phyloP scores from a whole-genome alignment of 2,797 vertebrate species.

The Cyprinella venusta region DNA sequence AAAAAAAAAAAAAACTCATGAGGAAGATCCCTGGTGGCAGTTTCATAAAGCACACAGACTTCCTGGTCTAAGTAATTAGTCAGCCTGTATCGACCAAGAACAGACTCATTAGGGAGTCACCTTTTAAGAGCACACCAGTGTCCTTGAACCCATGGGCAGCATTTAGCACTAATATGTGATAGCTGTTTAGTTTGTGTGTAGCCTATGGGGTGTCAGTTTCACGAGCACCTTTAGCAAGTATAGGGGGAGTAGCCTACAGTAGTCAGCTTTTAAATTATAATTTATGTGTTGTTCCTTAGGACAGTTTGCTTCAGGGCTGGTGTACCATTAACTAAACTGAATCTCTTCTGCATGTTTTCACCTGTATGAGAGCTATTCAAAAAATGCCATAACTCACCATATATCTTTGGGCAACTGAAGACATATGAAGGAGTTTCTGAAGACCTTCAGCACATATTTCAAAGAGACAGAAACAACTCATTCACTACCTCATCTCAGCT shows the following conservation, averaged over 20 bases:
- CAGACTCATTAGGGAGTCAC: constrained; percentile 46
- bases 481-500: constrained; percentile 54
- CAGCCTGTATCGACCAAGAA: constrained; percentile 44
- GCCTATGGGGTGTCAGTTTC: neutral
- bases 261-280: constrained; percentile 66
- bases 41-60: constrained; percentile 49
- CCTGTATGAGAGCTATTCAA: constrained; percentile 78
- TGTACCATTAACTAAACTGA: constrained; percentile 70
- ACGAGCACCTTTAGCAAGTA: constrained; percentile 4
- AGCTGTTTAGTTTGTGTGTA: neutral
- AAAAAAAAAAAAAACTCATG: constrained; percentile 29
- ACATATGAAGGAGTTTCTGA: constrained; percentile 51
- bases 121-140: constrained; percentile 47
- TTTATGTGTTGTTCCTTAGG: constrained; percentile 70
- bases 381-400: constrained; percentile 72
- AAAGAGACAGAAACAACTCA: constrained; percentile 52
- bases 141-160: constrained; percentile 33
- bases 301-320: constrained; percentile 75
- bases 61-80: constrained; percentile 59
- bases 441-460: constrained; percentile 57
- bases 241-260: constrained; percentile 11
- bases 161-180: neutral
- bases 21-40: constrained; percentile 48
- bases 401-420: constrained; percentile 58
- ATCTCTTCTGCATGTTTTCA: constrained; percentile 74